Conservation (phyloP, 2,113 vertebrate genomes). For the Seriola aureovittata region DNA sequence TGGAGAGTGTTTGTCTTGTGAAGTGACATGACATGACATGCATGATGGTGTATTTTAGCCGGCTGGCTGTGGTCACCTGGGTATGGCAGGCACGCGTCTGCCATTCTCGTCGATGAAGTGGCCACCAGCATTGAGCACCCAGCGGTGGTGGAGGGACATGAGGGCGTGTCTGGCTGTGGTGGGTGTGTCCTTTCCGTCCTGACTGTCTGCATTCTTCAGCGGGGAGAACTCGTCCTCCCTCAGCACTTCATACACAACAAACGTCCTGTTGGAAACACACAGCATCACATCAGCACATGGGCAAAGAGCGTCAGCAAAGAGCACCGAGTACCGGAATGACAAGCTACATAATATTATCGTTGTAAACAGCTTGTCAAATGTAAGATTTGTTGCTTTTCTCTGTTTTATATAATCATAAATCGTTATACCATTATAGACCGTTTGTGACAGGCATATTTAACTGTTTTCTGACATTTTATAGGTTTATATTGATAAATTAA, state of each 20-base stretch:
- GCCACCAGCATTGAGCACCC: conserved; percentile 95
- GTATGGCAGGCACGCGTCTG: conserved; percentile 92
- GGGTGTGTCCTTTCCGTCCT: conserved; percentile 97
- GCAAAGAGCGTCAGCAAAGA: neutral
- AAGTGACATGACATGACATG: neutral
- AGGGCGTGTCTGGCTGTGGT: conserved; percentile 93
- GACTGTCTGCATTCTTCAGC: conserved; percentile 95
- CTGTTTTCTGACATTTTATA: neutral
- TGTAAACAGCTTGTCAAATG: neutral
- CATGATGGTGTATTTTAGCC: neutral
- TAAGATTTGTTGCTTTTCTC: neutral
- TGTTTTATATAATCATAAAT: neutral
- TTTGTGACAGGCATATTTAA: neutral
- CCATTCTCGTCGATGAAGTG: conserved; percentile 96
- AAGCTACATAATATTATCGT: neutral
- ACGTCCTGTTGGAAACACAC: conserved; percentile 83
- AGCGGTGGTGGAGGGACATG: conserved; percentile 97
- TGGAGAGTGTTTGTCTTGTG: neutral
- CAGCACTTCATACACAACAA: conserved; percentile 95
- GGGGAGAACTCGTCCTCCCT: conserved; percentile 97
- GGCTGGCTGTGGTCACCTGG: conserved; percentile 85
- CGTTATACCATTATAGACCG: too few relatives aligned
- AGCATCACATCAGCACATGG: conserved; percentile 1
- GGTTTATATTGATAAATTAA: neutral
- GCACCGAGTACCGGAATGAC: neutral